A percentile compares a stretch with the other conserved stretches of the same genome.
These are phyloP conservation scores for Aspidiotus rigidus DNA, from an alignment of 2,888 invertebrate species.

Conservation along the genomic window DNA sequence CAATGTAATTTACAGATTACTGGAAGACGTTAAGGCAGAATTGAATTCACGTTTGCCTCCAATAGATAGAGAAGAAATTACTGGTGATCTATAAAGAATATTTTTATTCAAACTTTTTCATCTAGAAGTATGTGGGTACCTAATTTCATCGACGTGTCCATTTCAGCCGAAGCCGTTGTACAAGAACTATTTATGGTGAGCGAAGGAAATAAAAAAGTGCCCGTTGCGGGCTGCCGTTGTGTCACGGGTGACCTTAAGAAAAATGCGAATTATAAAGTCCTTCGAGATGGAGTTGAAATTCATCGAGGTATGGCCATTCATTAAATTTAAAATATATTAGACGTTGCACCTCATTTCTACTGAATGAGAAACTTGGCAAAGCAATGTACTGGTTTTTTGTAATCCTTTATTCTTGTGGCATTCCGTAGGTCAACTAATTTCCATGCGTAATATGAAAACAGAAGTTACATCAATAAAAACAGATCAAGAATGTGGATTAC, in stretches of 20 bases:
- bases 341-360: not conserved
- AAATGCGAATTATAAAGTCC: slow-evolving; percentile 55
- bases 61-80: slow-evolving; percentile 61
- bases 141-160: not conserved
- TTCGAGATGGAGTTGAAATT: slow-evolving; percentile 49
- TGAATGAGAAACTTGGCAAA: no score
- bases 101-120: no score
- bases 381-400: no score
- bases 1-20: slow-evolving; percentile 87
- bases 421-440: slow-evolving; percentile 59
- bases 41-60: slow-evolving; percentile 63
- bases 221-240: slow-evolving; percentile 84
- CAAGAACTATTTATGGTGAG: slow-evolving; percentile 71
- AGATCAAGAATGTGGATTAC: slow-evolving; percentile 82
- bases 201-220: slow-evolving; percentile 67
- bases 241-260: slow-evolving; percentile 64
- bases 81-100: slow-evolving; percentile 50
- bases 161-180: slow-evolving; percentile 70
- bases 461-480: slow-evolving; percentile 75
- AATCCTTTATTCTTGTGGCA: not conserved
- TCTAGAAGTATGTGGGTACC: not conserved
- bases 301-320: slow-evolving; percentile 24
- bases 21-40: slow-evolving; percentile 78
- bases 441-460: slow-evolving; percentile 80
- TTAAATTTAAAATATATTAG: not conserved